A percentile compares a stretch with the other conserved stretches of the same genome.
Evolutionary conservation across 1,140 invertebrate species (phyloP).

Genomic region (Cheumatopsyche charites): DNA sequence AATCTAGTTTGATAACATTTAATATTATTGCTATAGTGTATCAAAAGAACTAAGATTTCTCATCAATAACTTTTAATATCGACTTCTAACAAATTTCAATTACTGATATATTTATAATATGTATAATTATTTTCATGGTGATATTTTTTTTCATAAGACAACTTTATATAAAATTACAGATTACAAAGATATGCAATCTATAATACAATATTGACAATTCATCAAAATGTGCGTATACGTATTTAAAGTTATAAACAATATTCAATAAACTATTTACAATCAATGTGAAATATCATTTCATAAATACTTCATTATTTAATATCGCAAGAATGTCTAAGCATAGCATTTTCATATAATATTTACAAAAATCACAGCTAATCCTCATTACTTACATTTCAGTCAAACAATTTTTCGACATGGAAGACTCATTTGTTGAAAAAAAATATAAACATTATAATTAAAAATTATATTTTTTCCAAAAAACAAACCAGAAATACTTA

Average conservation of each 20-base stretch:
- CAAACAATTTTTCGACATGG: neutral
- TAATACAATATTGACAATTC: no score
- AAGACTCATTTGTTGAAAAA: neutral
- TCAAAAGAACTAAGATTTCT: no score
- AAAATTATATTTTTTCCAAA: neutral
- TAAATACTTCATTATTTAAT: neutral
- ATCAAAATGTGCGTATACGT: no score
- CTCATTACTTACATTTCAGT: neutral
- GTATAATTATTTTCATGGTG: no score
- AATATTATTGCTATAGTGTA: no score
- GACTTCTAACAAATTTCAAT: no score
- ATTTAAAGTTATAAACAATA: neutral
- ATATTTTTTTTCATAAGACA: no score
- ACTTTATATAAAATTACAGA: no score
- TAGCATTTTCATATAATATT: neutral
- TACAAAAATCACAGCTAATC: slow-evolving; percentile 7
- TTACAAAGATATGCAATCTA: no score
- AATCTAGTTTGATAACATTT: no score
- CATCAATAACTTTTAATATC: no score
- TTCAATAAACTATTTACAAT: neutral
- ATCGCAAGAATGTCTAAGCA: slow-evolving; percentile 15
- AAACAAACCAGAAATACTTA: neutral
- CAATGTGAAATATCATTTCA: neutral
- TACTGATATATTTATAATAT: no score
- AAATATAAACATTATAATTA: neutral